Conservation (phyloP, 2,797 vertebrate genomes). For the Betta splendens region DNA sequence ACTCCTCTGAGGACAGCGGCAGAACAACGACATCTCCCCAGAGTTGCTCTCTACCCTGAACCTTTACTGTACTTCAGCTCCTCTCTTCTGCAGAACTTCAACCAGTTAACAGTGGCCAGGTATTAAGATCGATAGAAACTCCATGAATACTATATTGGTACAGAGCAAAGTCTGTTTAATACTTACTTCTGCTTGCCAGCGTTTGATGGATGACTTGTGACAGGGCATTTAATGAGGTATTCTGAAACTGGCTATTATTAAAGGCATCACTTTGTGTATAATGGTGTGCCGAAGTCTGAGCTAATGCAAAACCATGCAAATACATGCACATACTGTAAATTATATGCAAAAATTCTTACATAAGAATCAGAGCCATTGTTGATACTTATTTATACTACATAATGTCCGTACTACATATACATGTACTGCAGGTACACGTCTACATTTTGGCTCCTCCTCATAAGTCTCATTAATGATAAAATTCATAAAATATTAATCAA, state of each 20-base stretch:
- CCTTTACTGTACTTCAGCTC: not conserved
- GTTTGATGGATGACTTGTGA: conserved; percentile 66
- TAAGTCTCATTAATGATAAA: conserved; percentile 10
- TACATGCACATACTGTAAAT: conserved; percentile 3
- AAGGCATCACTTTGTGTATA: conserved; percentile 20
- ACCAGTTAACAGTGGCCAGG: conserved; percentile 14
- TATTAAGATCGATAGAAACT: conserved; percentile 47
- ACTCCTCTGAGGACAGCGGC: conserved; percentile 1
- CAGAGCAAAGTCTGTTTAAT: conserved; percentile 39
- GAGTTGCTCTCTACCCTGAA: conserved; percentile 5
- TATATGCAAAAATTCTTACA: conserved; percentile 19
- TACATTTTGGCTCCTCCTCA: conserved; percentile 17
- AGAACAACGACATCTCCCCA: not conserved
- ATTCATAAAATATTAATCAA: not conserved
- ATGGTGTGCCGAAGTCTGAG: conserved; percentile 13
- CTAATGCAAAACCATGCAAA: not conserved
- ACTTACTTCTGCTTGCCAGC: conserved; percentile 37
- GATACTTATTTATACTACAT: no score
- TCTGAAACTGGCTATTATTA: conserved; percentile 35
- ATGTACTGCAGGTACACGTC: not conserved
- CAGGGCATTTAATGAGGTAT: conserved; percentile 46
- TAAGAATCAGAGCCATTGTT: conserved; percentile 4
- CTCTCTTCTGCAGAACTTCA: not conserved
- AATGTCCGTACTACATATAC: no score
- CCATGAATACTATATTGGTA: conserved; percentile 60